phyloP scores from a whole-genome alignment of 37 sponge, comb jelly and placozoan genomes.

The Aphrocallistes beatrix region DNA sequence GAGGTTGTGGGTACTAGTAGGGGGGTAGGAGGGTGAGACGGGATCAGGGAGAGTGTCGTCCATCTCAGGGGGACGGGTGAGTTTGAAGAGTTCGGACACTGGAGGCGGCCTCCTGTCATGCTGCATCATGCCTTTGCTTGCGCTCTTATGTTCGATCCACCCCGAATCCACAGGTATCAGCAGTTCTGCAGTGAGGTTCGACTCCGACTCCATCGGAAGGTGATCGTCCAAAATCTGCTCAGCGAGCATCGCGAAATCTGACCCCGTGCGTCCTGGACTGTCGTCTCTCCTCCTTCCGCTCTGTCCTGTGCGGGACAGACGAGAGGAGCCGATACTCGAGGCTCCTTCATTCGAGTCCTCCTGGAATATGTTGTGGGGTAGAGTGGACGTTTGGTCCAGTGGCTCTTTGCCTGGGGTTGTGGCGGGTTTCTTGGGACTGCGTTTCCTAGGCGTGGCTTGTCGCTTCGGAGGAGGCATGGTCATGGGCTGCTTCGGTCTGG shows the following conservation, averaged over 20 bases:
- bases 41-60: not conserved
- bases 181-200: not conserved
- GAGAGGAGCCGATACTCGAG: too few relatives aligned
- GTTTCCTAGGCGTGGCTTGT: not conserved
- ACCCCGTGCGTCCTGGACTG: not conserved
- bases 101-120: not conserved
- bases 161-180: conserved; percentile 3
- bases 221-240: not conserved
- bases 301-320: too few relatives aligned
- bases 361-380: conserved; percentile 8
- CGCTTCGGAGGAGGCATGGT: not conserved
- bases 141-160: not conserved
- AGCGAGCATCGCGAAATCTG: not conserved
- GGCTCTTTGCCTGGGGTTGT: too few relatives aligned
- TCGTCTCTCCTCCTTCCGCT: not conserved
- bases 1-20: not conserved
- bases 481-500: not conserved
- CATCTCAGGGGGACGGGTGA: not conserved
- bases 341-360: not conserved
- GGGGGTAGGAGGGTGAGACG: not conserved
- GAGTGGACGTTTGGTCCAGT: not conserved
- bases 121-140: not conserved
- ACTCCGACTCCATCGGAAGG: not conserved
- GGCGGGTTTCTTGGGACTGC: not conserved
- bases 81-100: not conserved